Conservation (phyloP, 2,797 vertebrate species). For the Calcarius lapponicus region DNA sequence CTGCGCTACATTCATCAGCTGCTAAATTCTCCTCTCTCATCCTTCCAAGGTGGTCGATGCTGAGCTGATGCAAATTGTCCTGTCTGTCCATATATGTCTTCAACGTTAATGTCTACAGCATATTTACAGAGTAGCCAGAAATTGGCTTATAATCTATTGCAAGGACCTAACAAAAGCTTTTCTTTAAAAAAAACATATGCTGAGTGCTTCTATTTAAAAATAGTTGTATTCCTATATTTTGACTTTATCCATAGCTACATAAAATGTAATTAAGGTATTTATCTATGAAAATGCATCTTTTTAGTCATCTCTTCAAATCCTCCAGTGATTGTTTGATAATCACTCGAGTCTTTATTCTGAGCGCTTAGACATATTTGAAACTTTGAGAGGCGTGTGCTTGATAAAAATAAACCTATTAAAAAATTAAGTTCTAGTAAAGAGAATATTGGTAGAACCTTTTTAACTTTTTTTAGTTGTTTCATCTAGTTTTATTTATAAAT, state of each 20-base stretch:
- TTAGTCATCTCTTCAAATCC: not conserved
- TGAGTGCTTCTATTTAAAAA: not conserved
- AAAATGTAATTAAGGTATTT: not conserved
- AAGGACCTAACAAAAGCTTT: not conserved
- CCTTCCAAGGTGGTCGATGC: not conserved
- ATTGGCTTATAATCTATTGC: not conserved
- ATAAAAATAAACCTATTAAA: not conserved
- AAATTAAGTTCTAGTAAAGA: not conserved
- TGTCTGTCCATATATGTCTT: not conserved
- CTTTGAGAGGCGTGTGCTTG: not conserved
- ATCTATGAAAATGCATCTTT: not conserved
- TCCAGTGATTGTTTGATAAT: not conserved
- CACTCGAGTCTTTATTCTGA: not conserved
- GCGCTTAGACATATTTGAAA: not conserved
- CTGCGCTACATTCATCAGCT: not conserved
- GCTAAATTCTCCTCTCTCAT: not conserved
- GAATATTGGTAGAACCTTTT: not conserved
- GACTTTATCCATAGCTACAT: not conserved
- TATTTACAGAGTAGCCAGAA: not conserved
- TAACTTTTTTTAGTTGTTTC: not conserved
- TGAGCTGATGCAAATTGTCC: not conserved
- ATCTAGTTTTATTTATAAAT: constrained; percentile 19
- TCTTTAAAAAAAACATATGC: not conserved
- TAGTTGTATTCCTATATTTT: not conserved
- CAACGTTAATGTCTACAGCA: not conserved